Base-by-base conservation (phyloP, 2,113 vertebrate genomes). In the Cathartes aura region DNA sequence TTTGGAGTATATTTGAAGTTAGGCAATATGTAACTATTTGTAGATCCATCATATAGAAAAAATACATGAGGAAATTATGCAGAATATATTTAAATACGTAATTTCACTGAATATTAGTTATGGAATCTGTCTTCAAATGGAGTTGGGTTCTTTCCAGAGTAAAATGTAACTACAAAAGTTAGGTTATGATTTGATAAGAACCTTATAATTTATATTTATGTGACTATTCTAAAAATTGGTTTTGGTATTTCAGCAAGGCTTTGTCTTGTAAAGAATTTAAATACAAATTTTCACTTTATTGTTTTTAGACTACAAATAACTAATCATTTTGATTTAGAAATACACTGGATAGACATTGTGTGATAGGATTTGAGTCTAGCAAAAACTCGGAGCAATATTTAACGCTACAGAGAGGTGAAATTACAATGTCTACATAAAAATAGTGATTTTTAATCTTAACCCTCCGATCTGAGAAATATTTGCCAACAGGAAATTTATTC, bases 401-500 rank as follows among this genome's bases (percentile, higher is more conserved):
- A 86, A 91, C 47, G 62, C 76, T 73, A 29, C 42, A n/a, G 20
- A 86, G 66, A 90, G 75, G 55, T 36, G 15, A 84, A 87, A 95
- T 95, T 89, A 76, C 32, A 66, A 92, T 91, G 80, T 89, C 76
- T 93, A 75, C 59, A 48, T 93, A 95, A 96, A 97, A 95, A 74
- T 34, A 91, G 56, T 73, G 87, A 97, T 97, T 98, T 95, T 96
- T 87, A 95, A 79, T 92, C 94, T 81, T 87, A 96, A 82, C 56
- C 87, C 79, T 89, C 91, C 50, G 26, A 78, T 94, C 82, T 63
- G 68, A 94, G 95, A 95, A 97, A 96, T 98, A 98, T 98, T 98
- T 98, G 98, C 97, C 96, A 94, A 97, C 88, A 67, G 48, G 68
- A 96, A 98, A 98, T 98, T 98, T 97, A 89, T 98, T 98, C 97